A percentile compares a stretch with the other conserved stretches of the same genome.
Conservation (phyloP, 23 tunicate species). For the Diplosoma virens region DNA sequence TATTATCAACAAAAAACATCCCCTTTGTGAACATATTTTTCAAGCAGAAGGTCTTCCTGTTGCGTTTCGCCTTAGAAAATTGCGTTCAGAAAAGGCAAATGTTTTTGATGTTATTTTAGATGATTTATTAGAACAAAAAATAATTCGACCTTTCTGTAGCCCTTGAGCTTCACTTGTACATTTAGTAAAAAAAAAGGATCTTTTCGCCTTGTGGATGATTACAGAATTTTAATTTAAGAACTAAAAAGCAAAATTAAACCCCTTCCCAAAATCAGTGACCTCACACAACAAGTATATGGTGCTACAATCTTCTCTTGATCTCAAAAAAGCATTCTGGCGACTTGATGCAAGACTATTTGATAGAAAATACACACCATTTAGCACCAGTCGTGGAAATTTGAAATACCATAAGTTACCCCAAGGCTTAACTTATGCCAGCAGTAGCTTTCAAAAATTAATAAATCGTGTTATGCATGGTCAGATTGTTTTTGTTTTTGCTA, state of each 20-base stretch:
- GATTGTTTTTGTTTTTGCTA: conserved; percentile 19
- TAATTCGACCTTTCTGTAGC: conserved; percentile 2
- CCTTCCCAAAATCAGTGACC: conserved; percentile 7
- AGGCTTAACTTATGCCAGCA: conserved; percentile 11
- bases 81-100: neutral
- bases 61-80: neutral
- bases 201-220: neutral
- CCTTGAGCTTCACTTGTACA: conserved; percentile 17
- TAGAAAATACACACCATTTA: neutral
- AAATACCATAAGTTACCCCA: conserved; percentile 10
- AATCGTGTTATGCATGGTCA: conserved; percentile 6
- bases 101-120: neutral
- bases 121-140: conserved; percentile 1
- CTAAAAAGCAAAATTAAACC: neutral
- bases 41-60: conserved; percentile 13
- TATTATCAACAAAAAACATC: neutral
- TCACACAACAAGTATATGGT: conserved; percentile 3
- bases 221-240: neutral
- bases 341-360: neutral
- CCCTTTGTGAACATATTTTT: conserved; percentile 7
- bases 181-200: conserved; percentile 3
- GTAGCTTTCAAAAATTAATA: conserved; percentile 13
- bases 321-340: conserved; percentile 2
- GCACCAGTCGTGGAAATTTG: conserved; percentile 11
- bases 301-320: conserved; percentile 15